Conservation (phyloP, 2,888 invertebrate species). For the Orthonevra nobilis region DNA sequence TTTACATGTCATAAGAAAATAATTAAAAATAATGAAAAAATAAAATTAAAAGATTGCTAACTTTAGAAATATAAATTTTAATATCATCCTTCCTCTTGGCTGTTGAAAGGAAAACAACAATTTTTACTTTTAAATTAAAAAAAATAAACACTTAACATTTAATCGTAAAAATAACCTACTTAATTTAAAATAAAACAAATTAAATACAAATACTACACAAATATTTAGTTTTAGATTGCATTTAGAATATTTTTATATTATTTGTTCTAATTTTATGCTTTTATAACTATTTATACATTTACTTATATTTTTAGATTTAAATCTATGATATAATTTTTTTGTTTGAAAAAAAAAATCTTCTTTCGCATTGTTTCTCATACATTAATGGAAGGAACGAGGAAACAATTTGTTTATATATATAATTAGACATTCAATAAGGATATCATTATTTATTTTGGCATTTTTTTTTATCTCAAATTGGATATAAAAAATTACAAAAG, state of each 20-base stretch:
- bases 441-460: constrained; percentile 22
- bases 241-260: constrained; percentile 37
- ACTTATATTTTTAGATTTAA: constrained; percentile 44
- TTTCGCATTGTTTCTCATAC: constrained; percentile 54
- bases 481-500: constrained; percentile 28
- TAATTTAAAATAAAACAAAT: too few species aligned
- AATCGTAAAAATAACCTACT: background rate
- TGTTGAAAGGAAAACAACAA: constrained; percentile 46
- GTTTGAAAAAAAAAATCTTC: constrained; percentile 31
- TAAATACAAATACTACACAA: too few species aligned
- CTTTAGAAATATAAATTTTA: too few species aligned
- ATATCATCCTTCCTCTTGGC: too few species aligned
- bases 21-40: too few species aligned
- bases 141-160: constrained; percentile 9
- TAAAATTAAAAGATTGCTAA: too few species aligned
- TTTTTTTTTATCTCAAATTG: background rate
- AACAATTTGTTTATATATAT: constrained; percentile 17
- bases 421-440: constrained; percentile 43
- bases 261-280: background rate
- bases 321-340: constrained; percentile 64
- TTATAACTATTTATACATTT: constrained; percentile 24
- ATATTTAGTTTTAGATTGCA: constrained; percentile 13
- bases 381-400: constrained; percentile 68
- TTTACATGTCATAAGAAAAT: too few species aligned
- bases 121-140: constrained; percentile 38